Base-by-base conservation (phyloP, 2,797 vertebrate genomes). In the Odontamblyopus lacepedii region DNA sequence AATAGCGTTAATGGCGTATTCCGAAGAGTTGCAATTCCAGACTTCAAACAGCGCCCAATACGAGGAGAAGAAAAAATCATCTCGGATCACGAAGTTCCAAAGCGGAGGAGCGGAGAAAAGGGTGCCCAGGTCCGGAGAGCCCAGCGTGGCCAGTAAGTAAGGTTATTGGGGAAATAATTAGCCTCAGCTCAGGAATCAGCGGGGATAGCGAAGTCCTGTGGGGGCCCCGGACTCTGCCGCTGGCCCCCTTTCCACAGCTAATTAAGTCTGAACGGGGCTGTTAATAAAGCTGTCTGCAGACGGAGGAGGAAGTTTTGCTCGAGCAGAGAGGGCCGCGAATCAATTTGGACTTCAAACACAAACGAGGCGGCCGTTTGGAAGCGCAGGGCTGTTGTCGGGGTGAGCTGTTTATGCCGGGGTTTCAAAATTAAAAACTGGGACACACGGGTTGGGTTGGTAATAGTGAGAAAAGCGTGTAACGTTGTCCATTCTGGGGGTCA, bases 1-100 rank as follows among this genome's bases (percentile, higher is more conserved):
- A 93, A 93, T 88, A 91, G 88, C 91, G 89, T 93, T 94, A 95
- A 93, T 94, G 91, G 92, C 87, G 91, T 91, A 93, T 94, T 93
- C 93, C 85, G 92, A 93, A 91, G 92, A 93, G 92, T 93, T 92
- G 93, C 89, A 94, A 62, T 94, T 94, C 93, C 71, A 69, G 56
- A 95, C 94, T 94, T 94, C 93, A 95, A 94, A 95, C 94, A 87
- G 82, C 77, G 82, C 89, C 78, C 76, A 73, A 86, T 83, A 91
- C 85, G 87, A 90, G 44, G 88, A 90, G 88, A 78, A 90, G 23
- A 91, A 84, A 82, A 91, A 93, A 94, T 93, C 91, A 92, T 91
- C 82, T 92, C 78, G 70, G 85, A 88, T 88, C 51, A 89, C 63
- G 88, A 90, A 92, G 85, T 88, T 88, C 82, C 85, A 89, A 66